phyloP scores from a whole-genome alignment of 2,888 invertebrate species.

The Stenolophus ochropezus region DNA sequence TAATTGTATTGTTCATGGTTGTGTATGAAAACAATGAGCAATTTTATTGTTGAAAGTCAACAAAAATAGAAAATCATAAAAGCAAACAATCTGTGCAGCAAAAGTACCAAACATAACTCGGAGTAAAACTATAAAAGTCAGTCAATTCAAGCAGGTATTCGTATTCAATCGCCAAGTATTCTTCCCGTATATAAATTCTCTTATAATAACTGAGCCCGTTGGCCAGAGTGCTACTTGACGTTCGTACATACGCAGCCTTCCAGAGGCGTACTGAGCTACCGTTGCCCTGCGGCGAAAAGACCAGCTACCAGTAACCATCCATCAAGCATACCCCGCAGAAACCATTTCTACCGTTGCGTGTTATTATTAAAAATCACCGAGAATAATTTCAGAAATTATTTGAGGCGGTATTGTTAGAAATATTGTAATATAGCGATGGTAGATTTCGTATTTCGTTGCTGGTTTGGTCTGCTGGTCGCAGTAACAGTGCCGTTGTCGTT shows the following conservation, averaged over 20 bases:
- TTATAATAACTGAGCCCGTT: conserved; percentile 38
- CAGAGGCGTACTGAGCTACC: conserved; percentile 32
- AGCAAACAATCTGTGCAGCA: conserved; percentile 17
- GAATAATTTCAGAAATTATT: conserved; percentile 28
- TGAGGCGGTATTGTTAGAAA: conserved; percentile 25
- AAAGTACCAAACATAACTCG: conserved; percentile 14
- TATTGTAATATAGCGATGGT: conserved; percentile 29
- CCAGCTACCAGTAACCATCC: conserved; percentile 10
- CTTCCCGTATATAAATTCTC: conserved; percentile 43
- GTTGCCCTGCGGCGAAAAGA: background rate
- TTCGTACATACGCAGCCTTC: conserved; percentile 39
- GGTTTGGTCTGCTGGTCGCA: conserved; percentile 37
- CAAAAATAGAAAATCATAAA: conserved; percentile 20
- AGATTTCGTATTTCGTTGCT: conserved; percentile 36
- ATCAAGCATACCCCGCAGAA: background rate
- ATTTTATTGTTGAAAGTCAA: background rate
- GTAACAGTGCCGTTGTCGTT: conserved; percentile 32
- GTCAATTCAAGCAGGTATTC: conserved; percentile 22
- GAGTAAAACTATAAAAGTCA: conserved; percentile 20
- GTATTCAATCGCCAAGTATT: conserved; percentile 33
- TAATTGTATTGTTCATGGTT: background rate
- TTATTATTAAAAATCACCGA: conserved; percentile 16
- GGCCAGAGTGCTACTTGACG: conserved; percentile 45
- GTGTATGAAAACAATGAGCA: background rate
- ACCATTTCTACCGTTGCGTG: background rate